A percentile compares a stretch with the other conserved stretches of the same genome.
Conservation (phyloP, 2,113 vertebrate species). For the Sceloporus undulatus region DNA sequence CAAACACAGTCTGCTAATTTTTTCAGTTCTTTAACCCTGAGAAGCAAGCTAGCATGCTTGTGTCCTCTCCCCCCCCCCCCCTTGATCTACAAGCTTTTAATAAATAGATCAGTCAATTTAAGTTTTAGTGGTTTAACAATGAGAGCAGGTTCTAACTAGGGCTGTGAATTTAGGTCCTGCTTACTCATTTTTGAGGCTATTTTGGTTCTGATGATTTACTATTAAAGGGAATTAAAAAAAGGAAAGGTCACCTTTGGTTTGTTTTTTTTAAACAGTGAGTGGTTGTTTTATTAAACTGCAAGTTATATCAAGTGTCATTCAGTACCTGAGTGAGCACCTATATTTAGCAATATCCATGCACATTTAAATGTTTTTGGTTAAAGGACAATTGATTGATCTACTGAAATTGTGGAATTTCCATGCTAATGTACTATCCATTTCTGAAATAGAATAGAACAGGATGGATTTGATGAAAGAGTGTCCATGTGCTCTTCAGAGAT, state of each 20-base stretch:
- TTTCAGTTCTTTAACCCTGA: not conserved
- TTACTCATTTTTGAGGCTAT: not conserved
- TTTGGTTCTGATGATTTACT: not conserved
- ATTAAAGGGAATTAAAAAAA: not conserved
- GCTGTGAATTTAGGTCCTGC: not conserved
- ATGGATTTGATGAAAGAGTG: accelerated
- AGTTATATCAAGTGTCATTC: not conserved
- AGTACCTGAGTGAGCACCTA: not conserved
- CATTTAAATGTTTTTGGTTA: not conserved
- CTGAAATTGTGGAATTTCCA: not conserved
- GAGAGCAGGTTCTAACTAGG: not conserved
- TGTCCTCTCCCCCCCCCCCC: no score
- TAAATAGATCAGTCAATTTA: not conserved
- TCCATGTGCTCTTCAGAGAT: accelerated
- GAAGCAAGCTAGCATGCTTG: not conserved
- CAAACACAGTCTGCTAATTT: not conserved
- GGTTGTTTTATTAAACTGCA: not conserved
- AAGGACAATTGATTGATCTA: not conserved
- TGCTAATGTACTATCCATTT: not conserved
- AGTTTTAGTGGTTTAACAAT: not conserved
- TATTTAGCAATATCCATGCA: not conserved
- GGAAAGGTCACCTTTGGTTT: not conserved
- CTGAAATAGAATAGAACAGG: not conserved
- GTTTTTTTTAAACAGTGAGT: not conserved
- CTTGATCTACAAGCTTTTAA: not conserved